Base-by-base conservation (phyloP, 2,797 vertebrate species). In the Microchirus variegatus region DNA sequence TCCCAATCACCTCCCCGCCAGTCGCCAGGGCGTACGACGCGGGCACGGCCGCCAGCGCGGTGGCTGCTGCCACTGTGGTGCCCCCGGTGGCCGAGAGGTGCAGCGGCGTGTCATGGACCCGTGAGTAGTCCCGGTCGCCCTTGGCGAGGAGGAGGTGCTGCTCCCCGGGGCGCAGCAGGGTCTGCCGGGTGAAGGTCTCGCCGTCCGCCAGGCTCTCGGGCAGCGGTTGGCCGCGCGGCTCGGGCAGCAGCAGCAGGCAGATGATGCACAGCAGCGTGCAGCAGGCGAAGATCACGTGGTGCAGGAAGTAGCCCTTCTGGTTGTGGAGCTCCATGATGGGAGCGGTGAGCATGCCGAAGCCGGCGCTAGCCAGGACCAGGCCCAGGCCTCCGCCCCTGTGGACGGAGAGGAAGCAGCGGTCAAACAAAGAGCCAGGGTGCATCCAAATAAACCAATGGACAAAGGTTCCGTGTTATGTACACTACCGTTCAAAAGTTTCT, bases 251-350 rank as follows among this genome's bases (percentile, higher is more conserved):
- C 73, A 98, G 93, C 62, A 98, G 96, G 86, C 97, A 99, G 89
- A 97, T 99, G 90, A 97, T 99, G 90, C 96, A 99, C 87, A 98
- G 94, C 80, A 99, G 94, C 0, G 96, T 98, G 90, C 96, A 98
- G 92, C 96, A 98, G 77, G 96, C 96, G 1, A 98, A 97, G 92
- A 98, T 97, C 86, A 99, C 94, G 0, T 98, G 97, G 69, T 98
- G 96, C 69, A 99, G 91, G 91, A 98, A 98, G 90, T 97, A 98
- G 69, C 97, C 96, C 87, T 98, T 97, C 93, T 98, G 96, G 92
- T 97, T 98, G 91, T 98, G 97, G 11, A 99, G 96, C 84, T 99
- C 97, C 89, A 98, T 98, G 86, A 99, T 96, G 51, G 96, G 96
- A 0, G 96, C 96, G 0, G 96, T 98, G 71, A 98, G 88, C 94